phyloP scores from a whole-genome alignment of 2,113 vertebrate species.

The Rissa tridactyla region DNA sequence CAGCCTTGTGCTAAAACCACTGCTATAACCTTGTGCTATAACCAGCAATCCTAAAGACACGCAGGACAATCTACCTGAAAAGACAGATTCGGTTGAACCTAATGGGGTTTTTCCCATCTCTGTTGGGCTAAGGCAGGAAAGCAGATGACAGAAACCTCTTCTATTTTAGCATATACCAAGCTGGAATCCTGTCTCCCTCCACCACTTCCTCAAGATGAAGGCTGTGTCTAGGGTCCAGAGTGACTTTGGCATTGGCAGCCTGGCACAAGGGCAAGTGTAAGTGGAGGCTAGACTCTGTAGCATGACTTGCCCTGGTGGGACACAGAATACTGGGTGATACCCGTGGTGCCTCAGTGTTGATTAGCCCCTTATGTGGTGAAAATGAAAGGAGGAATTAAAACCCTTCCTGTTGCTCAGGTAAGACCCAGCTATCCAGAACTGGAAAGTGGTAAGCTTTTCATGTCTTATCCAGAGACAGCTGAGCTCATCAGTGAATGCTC shows the following conservation, averaged over 20 bases:
- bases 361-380: background rate
- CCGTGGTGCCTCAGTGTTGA: background rate
- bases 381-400: fast-evolving
- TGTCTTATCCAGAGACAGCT: background rate
- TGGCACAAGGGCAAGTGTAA: background rate
- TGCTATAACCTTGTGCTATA: background rate
- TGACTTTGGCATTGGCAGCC: background rate
- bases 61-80: background rate
- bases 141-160: background rate
- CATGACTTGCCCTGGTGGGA: background rate
- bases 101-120: background rate
- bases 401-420: background rate
- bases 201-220: background rate
- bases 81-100: background rate
- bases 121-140: background rate
- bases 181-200: background rate
- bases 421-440: background rate
- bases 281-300: background rate
- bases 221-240: background rate
- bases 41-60: background rate
- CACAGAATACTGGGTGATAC: background rate
- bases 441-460: fast-evolving
- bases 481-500: background rate
- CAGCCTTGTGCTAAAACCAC: background rate
- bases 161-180: background rate